Percentiles rank a stretch among this genome's conserved stretches.
These are phyloP conservation scores for Phoebastria nigripes DNA, from an alignment of 2,797 vertebrate genomes.

Conservation along the genomic window DNA sequence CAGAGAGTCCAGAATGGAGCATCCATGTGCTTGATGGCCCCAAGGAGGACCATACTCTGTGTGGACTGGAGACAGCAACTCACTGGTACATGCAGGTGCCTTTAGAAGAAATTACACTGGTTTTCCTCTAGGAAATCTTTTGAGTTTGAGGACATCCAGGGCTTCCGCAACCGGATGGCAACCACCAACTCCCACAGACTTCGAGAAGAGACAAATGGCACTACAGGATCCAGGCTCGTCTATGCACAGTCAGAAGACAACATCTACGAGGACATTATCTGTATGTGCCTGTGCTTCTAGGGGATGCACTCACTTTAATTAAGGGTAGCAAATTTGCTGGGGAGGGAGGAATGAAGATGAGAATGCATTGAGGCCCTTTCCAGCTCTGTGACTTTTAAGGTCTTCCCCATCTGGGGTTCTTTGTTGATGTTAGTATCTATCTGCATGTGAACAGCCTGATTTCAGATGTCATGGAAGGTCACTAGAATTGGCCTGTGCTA, in stretches of 20 bases:
- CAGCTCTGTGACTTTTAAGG: neutral
- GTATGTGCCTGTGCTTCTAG: conserved; percentile 76
- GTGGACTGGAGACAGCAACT: neutral
- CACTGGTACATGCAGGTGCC: neutral
- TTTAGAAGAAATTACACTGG: neutral
- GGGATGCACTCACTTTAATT: neutral
- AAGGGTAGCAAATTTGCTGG: neutral
- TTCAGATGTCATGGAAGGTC: neutral
- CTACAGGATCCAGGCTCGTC: conserved; percentile 77
- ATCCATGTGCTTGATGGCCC: neutral
- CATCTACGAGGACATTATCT: conserved; percentile 94
- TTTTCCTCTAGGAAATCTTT: conserved; percentile 91
- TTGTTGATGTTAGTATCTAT: neutral
- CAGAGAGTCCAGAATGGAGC: neutral
- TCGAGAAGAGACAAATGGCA: conserved; percentile 69
- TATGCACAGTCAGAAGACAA: conserved; percentile 93
- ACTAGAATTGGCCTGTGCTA: neutral
- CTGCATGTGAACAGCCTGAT: neutral
- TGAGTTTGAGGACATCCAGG: conserved; percentile 94
- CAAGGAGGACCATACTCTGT: neutral
- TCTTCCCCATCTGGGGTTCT: neutral
- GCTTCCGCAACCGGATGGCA: conserved; percentile 72
- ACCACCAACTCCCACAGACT: conserved; percentile 66
- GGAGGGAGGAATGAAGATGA: neutral
- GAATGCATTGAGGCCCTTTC: neutral